Conservation (phyloP, 2,888 invertebrate genomes). For the Augiades crinisus region DNA sequence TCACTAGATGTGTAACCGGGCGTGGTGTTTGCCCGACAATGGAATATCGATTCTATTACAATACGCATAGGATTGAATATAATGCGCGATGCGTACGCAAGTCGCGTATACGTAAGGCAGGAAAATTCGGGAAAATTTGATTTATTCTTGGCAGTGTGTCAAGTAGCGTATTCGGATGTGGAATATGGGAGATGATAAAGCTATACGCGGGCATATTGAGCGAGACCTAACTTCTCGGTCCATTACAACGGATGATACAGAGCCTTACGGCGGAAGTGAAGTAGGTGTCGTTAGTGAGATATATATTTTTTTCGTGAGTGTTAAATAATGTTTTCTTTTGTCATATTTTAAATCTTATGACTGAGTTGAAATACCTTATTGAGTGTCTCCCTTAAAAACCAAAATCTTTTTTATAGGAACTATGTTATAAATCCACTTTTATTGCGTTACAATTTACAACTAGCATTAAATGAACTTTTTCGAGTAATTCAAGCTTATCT, state of each 20-base stretch:
- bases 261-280: conserved; percentile 1
- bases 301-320: no score
- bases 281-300: conserved; percentile 3
- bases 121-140: conserved; percentile 50
- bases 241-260: conserved; percentile 35
- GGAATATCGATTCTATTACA: conserved; percentile 22
- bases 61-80: conserved; percentile 17
- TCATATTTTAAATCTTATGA: no score
- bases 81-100: conserved; percentile 1
- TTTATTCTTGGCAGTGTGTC: conserved; percentile 71
- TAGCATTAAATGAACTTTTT: no score
- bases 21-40: conserved; percentile 14
- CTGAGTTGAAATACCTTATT: no score
- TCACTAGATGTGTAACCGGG: conserved; percentile 16
- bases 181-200: conserved; percentile 64
- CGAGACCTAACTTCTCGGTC: conserved; percentile 42
- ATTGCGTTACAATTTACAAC: no score
- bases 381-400: no score
- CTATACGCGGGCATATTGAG: conserved; percentile 66
- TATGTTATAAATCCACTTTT: no score
- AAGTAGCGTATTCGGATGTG: conserved; percentile 63
- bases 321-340: no score
- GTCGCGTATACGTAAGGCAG: conserved; percentile 19
- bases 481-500: no score
- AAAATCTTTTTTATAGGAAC: no score